Evolutionary conservation across 1,140 invertebrate genomes (phyloP).

Genomic region (Pseudoatta argentina): DNA sequence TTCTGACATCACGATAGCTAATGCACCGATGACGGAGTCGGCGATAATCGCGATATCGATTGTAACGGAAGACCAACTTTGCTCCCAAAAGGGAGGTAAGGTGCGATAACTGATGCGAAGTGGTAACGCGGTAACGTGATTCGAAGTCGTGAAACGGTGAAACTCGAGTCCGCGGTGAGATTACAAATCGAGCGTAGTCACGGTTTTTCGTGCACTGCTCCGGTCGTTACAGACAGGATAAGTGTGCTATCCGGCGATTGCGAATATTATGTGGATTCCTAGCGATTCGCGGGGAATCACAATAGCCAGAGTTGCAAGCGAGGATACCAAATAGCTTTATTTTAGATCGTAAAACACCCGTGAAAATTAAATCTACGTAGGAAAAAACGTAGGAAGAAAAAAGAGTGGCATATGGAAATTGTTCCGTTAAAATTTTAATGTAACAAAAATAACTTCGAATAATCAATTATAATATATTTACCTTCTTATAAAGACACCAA

Average conservation of each 20-base stretch:
- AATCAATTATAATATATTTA: neutral
- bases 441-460: neutral
- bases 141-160: conserved; percentile 64
- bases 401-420: neutral
- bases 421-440: neutral
- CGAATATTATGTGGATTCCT: conserved; percentile 59
- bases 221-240: conserved; percentile 39
- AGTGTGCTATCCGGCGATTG: conserved; percentile 53
- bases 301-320: neutral
- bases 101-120: conserved; percentile 64
- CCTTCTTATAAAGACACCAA: too few relatives aligned
- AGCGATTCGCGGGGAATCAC: conserved; percentile 27
- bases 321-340: conserved; percentile 31
- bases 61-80: conserved; percentile 47
- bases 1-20: neutral
- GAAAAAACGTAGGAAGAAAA: neutral
- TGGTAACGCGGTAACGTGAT: conserved; percentile 69
- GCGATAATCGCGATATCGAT: conserved; percentile 61
- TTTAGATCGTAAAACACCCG: neutral
- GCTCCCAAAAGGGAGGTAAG: conserved; percentile 51
- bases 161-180: conserved; percentile 58
- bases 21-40: conserved; percentile 32
- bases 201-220: conserved; percentile 62
- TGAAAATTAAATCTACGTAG: conserved; percentile 16
- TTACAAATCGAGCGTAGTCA: conserved; percentile 68